A percentile compares a stretch with the other conserved stretches of the same genome.
phyloP scores from a whole-genome alignment of 2,888 invertebrate species.

The Strigamia crassipes region DNA sequence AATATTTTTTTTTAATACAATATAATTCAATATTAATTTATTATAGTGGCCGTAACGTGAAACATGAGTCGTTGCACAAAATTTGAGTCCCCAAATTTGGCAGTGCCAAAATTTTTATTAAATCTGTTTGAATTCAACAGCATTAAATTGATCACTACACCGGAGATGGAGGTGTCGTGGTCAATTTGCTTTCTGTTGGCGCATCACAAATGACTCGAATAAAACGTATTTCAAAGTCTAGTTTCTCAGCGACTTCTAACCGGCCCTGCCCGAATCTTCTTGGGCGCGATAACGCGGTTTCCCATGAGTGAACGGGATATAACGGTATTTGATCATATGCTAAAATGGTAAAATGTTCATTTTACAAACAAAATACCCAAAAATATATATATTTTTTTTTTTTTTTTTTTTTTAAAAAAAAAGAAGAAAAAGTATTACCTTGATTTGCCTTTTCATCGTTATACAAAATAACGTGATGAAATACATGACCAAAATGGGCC shows the following conservation, averaged over 20 bases:
- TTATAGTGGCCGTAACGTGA: background rate
- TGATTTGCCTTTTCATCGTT: constrained; percentile 99
- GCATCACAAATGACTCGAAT: background rate
- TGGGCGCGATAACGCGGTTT: constrained; percentile 83
- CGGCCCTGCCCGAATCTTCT: constrained; percentile 54
- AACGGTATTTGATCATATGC: constrained; percentile 99
- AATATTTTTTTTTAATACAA: background rate
- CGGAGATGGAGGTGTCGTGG: background rate
- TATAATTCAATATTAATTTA: background rate
- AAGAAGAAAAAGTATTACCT: constrained; percentile 69
- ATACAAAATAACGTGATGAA: constrained; percentile 97
- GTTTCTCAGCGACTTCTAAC: constrained; percentile 16
- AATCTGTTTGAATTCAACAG: background rate
- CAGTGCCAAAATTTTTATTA: background rate
- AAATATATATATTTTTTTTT: too few species aligned
- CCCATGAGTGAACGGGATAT: constrained; percentile 97
- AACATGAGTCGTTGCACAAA: background rate
- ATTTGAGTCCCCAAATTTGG: background rate
- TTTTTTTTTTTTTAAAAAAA: background rate
- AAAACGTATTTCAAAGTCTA: background rate
- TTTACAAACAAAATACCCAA: constrained; percentile 2
- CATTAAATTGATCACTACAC: constrained; percentile 10
- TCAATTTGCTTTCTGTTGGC: background rate
- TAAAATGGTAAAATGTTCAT: constrained; percentile 61
- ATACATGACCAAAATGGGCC: constrained; percentile 99